These are phyloP conservation scores for Amblyteles armatorius DNA, from an alignment of 2,888 invertebrate genomes.

Conservation along the genomic window DNA sequence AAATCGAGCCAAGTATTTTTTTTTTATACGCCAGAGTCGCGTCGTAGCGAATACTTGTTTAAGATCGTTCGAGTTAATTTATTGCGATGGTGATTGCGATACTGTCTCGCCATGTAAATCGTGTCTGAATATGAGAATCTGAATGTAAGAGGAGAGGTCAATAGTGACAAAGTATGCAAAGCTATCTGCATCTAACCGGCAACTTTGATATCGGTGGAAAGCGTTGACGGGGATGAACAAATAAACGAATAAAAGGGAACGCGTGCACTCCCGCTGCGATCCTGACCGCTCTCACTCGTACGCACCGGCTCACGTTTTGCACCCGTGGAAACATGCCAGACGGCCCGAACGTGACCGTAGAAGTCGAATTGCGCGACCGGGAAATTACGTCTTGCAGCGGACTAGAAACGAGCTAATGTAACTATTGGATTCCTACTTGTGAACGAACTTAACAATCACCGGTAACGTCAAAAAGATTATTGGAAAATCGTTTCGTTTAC, in stretches of 20 bases:
- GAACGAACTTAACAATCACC: background rate
- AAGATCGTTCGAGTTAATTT: background rate
- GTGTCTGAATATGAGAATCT: background rate
- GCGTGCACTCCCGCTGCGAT: background rate
- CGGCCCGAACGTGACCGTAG: slow-evolving; percentile 61
- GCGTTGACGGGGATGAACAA: background rate
- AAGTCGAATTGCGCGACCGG: slow-evolving; percentile 60
- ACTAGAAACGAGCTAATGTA: slow-evolving; percentile 23
- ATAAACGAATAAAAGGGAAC: background rate
- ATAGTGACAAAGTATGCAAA: background rate
- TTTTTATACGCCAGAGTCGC: background rate
- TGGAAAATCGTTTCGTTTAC: background rate
- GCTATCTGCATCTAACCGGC: background rate
- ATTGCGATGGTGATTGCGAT: background rate
- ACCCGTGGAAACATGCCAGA: slow-evolving; percentile 64
- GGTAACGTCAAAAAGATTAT: background rate
- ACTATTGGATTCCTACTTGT: too few relatives aligned
- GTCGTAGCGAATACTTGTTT: background rate
- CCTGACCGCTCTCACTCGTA: background rate
- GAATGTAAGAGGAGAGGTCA: background rate
- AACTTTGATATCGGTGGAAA: background rate
- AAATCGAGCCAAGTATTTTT: background rate
- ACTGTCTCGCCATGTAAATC: background rate
- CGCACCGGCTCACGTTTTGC: slow-evolving; percentile 57
- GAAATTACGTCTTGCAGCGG: slow-evolving; percentile 58